Conservation (phyloP, 2,888 invertebrate genomes). For the Parascotia fuliginaria region DNA sequence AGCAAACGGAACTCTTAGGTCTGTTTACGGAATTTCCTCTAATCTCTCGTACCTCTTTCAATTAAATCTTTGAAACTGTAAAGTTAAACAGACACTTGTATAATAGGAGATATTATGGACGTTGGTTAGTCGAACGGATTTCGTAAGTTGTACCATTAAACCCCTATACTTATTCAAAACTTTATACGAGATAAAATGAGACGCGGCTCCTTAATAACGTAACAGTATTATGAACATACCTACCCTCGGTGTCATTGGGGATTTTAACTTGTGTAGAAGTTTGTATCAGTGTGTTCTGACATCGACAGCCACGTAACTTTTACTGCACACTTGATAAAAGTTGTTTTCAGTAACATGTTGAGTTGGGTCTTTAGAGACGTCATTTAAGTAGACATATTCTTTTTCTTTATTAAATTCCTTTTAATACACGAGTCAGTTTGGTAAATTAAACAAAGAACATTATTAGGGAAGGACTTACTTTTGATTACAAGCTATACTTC, state of each 20-base stretch:
- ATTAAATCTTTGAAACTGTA: too few relatives aligned
- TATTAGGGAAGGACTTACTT: too few relatives aligned
- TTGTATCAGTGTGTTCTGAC: conserved; percentile 12
- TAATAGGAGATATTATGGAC: not conserved
- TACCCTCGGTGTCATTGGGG: conserved; percentile 1
- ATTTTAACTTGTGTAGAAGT: conserved; percentile 1
- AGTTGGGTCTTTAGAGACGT: conserved; percentile 23
- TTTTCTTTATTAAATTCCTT: not conserved
- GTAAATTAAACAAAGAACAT: too few relatives aligned
- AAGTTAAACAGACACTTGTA: not conserved
- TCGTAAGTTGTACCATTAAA: conserved; percentile 5
- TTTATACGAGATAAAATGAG: conserved; percentile 6
- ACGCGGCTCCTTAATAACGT: conserved; percentile 3
- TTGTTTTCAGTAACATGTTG: conserved; percentile 20
- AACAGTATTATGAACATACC: conserved; percentile 4
- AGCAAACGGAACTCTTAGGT: too few relatives aligned
- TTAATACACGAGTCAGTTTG: too few relatives aligned
- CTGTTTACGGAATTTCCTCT: too few relatives aligned
- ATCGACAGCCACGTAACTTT: conserved; percentile 1
- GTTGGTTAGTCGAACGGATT: not conserved
- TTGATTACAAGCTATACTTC: too few relatives aligned
- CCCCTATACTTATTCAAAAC: conserved; percentile 3
- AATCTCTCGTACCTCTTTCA: too few relatives aligned
- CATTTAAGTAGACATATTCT: conserved; percentile 5
- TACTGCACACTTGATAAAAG: conserved; percentile 31